Evolutionary conservation across 2,797 vertebrate species (phyloP), one percentile per base, ranked within the genome.

Genomic region (Enteromius viviparus): DNA sequence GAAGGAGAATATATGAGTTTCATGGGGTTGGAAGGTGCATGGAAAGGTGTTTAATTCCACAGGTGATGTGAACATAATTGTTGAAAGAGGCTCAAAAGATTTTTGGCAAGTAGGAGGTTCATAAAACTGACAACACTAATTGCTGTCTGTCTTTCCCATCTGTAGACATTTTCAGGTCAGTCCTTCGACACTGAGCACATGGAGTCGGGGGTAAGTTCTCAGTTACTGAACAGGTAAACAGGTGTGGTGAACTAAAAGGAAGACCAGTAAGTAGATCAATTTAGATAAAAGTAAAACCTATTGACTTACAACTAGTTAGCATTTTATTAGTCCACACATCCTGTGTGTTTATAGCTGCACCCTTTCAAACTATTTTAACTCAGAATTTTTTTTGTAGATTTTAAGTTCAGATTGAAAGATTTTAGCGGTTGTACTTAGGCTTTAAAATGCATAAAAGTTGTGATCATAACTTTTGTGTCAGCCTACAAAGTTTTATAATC

Each of bases 171-270:
- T 21, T 83, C 86, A 26, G 81, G 91, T 77, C 92, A 93, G 6
- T 92, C 92, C 0, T 17, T 92, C 85, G 94, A 95, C 82, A 34
- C 92, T 21, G 93, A 92, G 84, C 88, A 82, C 86, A 62, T 91
- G 82, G 93, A 94, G 34, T 88, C 89, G 26, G 91, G 88, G 92
- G 94, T 95, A 93, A 93, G 88, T 37, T 60, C 40, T 42, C 15
- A 17, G 19, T 23, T n/a, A 58, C 4, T 26, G 55, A 58, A 23
- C 10, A 23, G 55, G n/a, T 58, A 58, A 58, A 58, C 55, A 2
- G 10, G n/a, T 60, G 55, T 60, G n/a, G 10, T 23, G 2, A 58
- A 58, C 3, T 58, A 58, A 58, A 58, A 58, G 53, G 53, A 3
- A 58, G 53, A 58, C 53, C n/a, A 58, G 53, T 23, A 58, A 58